Evolutionary conservation across 1,140 invertebrate genomes (phyloP).

Genomic region (Acromyrmex echinatior): DNA sequence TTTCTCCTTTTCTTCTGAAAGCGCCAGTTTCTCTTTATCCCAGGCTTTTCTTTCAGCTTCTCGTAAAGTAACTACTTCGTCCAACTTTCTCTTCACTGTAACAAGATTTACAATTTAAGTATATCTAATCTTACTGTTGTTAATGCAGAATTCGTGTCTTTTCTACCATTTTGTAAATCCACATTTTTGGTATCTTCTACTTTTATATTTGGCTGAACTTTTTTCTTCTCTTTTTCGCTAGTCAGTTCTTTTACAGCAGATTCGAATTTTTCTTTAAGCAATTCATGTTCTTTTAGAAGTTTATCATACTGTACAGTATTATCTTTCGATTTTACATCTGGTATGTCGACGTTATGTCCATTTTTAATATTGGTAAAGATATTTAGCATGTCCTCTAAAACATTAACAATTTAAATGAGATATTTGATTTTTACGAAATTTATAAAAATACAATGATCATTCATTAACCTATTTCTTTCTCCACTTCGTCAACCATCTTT

Average conservation of each 20-base stretch:
- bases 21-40: slow-evolving; percentile 87
- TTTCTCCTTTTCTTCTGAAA: slow-evolving; percentile 88
- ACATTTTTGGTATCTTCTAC: slow-evolving; percentile 84
- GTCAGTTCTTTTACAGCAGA: slow-evolving; percentile 82
- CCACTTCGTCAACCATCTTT: slow-evolving; percentile 92
- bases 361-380: slow-evolving; percentile 87
- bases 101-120: slow-evolving; percentile 27
- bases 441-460: not conserved
- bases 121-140: not conserved
- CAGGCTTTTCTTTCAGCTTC: slow-evolving; percentile 86
- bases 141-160: slow-evolving; percentile 47
- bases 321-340: slow-evolving; percentile 78
- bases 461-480: slow-evolving; percentile 91
- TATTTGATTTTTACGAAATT: slow-evolving; percentile 3
- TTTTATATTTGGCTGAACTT: slow-evolving; percentile 79
- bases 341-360: slow-evolving; percentile 86
- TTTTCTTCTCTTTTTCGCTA: slow-evolving; percentile 84
- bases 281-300: slow-evolving; percentile 83
- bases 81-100: slow-evolving; percentile 87
- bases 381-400: slow-evolving; percentile 89
- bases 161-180: slow-evolving; percentile 78
- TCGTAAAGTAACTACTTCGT: slow-evolving; percentile 87
- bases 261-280: slow-evolving; percentile 83
- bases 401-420: slow-evolving; percentile 55
- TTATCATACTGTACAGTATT: slow-evolving; percentile 81